Conservation (phyloP, 2,888 invertebrate species). For the Notodromas monacha region DNA sequence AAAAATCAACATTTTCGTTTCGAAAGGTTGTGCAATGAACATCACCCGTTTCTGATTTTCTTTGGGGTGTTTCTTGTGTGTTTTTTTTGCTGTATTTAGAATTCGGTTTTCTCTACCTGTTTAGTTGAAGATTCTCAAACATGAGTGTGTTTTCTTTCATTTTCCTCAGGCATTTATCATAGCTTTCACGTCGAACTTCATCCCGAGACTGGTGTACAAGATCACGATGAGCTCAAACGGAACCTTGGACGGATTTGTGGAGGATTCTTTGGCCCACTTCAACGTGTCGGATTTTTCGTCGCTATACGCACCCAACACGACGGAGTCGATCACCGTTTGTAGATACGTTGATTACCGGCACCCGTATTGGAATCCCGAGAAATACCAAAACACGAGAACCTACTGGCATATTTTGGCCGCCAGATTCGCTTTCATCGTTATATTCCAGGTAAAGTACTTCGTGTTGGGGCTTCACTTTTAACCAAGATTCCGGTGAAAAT, state of each 20-base stretch:
- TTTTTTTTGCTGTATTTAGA: too few relatives aligned
- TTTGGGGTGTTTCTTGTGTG: too few relatives aligned
- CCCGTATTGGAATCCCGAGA: conserved; percentile 22
- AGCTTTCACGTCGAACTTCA: conserved; percentile 82
- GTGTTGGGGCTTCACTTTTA: background rate
- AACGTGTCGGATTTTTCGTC: conserved; percentile 25
- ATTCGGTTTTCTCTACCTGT: too few relatives aligned
- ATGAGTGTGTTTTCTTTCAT: too few relatives aligned
- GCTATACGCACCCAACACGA: conserved; percentile 9
- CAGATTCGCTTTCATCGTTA: conserved; percentile 56
- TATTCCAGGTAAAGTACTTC: conserved; percentile 42
- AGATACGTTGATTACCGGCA: conserved; percentile 62
- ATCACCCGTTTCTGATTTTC: too few relatives aligned
- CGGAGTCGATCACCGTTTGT: conserved; percentile 22
- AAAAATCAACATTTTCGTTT: too few relatives aligned
- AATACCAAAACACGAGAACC: conserved; percentile 33
- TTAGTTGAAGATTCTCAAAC: too few relatives aligned
- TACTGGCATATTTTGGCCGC: conserved; percentile 76
- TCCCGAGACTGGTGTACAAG: conserved; percentile 55
- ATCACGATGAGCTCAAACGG: conserved; percentile 20
- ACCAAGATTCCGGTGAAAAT: background rate
- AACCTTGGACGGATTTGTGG: conserved; percentile 36
- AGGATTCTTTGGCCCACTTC: conserved; percentile 39
- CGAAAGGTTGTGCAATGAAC: too few relatives aligned
- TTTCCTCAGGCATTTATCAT: conserved; percentile 60